Conservation (phyloP, 2,797 vertebrate genomes). For the Paguma larvata region DNA sequence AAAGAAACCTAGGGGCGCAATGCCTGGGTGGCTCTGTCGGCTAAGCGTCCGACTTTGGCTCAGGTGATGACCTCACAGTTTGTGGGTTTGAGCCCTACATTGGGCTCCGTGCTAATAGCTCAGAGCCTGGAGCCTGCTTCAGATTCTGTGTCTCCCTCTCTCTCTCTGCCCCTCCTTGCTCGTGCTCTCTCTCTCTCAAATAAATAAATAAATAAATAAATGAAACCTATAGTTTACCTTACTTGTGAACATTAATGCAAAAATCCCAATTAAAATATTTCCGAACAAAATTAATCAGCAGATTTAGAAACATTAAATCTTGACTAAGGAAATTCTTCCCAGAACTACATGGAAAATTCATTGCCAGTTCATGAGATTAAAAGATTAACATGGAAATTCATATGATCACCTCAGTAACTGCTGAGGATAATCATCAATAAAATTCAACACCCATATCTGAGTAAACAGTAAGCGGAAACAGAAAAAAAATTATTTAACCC, state of each 20-base stretch:
- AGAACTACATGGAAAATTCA: neutral
- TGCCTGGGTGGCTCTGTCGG: no score
- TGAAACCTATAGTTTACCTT: neutral
- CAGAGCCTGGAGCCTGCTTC: no score
- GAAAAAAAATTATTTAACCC: neutral
- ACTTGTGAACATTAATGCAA: neutral
- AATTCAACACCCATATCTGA: constrained; percentile 5
- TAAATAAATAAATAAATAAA: no score
- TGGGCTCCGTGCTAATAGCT: no score
- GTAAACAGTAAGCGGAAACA: neutral
- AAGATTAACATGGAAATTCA: neutral
- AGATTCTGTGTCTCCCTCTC: no score
- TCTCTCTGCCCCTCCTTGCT: no score
- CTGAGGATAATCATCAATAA: neutral
- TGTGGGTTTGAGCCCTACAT: no score
- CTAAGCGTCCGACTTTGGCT: no score
- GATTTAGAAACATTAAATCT: constrained; percentile 10
- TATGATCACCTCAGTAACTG: constrained; percentile 5
- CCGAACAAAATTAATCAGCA: neutral
- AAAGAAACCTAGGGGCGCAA: neutral
- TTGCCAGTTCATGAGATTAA: neutral
- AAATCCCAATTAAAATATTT: neutral
- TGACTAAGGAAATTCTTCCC: neutral
- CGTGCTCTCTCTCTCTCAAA: no score
- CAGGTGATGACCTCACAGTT: no score